phyloP scores from a whole-genome alignment of 2,888 invertebrate genomes.

The Amblyjoppa fuscipennis region DNA sequence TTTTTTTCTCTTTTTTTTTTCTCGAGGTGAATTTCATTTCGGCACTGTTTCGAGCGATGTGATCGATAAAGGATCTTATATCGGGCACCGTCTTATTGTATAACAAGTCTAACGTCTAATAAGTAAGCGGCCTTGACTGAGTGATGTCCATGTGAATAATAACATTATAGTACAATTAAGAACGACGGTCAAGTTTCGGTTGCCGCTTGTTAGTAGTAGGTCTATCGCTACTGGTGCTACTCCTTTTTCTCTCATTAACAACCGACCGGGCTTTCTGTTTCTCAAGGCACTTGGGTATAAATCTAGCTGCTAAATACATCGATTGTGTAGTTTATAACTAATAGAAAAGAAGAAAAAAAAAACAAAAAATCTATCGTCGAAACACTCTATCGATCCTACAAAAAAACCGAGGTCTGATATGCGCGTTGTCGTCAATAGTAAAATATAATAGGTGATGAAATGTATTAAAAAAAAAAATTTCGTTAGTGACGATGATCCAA shows the following conservation, averaged over 20 bases:
- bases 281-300: slow-evolving; percentile 73
- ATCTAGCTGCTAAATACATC: slow-evolving; percentile 69
- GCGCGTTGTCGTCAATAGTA: not conserved
- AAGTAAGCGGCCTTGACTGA: slow-evolving; percentile 42
- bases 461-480: slow-evolving; percentile 3
- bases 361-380: not conserved
- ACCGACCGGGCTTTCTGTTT: slow-evolving; percentile 29
- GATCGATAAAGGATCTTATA: slow-evolving; percentile 4
- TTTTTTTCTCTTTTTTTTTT: not conserved
- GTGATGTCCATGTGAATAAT: slow-evolving; percentile 17
- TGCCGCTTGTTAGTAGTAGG: not conserved
- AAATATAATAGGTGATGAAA: not conserved
- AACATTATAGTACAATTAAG: slow-evolving; percentile 29
- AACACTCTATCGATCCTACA: not conserved
- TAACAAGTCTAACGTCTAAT: slow-evolving; percentile 4
- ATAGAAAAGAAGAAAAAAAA: slow-evolving; percentile 1
- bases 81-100: not conserved
- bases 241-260: not conserved
- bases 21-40: not conserved
- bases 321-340: slow-evolving; percentile 26
- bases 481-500: not conserved
- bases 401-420: slow-evolving; percentile 7
- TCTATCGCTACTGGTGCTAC: not conserved
- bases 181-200: slow-evolving; percentile 29
- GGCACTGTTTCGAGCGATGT: not conserved